Conservation (phyloP, 2,797 vertebrate genomes). For the Scomberomorus guttatus region DNA sequence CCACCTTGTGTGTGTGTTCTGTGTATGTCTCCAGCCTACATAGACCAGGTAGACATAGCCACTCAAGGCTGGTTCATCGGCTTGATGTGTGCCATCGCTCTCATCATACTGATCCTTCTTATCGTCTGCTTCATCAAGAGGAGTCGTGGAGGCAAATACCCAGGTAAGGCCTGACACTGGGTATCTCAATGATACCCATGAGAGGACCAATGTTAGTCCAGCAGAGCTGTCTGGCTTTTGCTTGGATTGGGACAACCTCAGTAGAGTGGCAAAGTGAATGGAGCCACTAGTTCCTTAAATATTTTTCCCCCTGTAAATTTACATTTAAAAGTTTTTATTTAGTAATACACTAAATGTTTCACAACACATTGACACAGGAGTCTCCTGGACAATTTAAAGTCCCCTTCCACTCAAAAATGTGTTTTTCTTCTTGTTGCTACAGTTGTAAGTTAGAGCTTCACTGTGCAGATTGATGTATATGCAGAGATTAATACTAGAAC, state of each 20-base stretch:
- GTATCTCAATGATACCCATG: neutral
- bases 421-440: no score
- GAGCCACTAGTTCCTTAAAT: neutral
- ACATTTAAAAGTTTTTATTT: neutral
- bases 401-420: no score
- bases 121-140: constrained; percentile 99
- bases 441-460: no score
- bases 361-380: neutral
- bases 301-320: neutral
- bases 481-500: no score
- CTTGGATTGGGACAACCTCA: neutral
- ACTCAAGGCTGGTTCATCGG: constrained; percentile 99
- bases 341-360: neutral
- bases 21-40: constrained; percentile 86
- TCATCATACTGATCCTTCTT: constrained; percentile 96
- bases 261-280: no score
- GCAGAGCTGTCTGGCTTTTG: neutral
- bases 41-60: constrained; percentile 96
- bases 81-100: constrained; percentile 97
- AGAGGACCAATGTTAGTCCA: neutral
- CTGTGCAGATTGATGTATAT: no score
- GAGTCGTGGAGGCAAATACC: constrained; percentile 97
- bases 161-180: constrained; percentile 82
- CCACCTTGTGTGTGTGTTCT: constrained; percentile 33
- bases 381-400: no score